These are phyloP conservation scores for Cacoxenus indagator DNA, from an alignment of 2,888 invertebrate genomes.

Conservation along the genomic window DNA sequence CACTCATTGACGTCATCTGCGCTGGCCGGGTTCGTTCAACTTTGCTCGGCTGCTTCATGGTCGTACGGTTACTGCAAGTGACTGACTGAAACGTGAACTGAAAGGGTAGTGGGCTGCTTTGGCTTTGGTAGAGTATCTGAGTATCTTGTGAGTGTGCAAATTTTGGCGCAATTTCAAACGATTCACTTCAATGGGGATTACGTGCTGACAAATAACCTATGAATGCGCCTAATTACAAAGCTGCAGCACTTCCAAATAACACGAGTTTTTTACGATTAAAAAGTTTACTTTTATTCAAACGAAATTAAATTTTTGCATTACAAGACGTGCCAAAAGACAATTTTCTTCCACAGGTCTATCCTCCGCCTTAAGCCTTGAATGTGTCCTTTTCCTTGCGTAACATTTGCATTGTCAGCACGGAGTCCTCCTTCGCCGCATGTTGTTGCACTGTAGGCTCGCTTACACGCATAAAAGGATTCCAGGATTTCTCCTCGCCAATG, in stretches of 20 bases:
- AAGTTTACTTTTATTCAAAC: too few relatives aligned
- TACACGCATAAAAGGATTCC: slow-evolving; percentile 97
- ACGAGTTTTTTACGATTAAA: too few relatives aligned
- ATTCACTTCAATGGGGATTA: neutral
- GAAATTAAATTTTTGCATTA: too few relatives aligned
- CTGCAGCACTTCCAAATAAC: too few relatives aligned
- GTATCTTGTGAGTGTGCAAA: slow-evolving; percentile 27
- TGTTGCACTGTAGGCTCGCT: slow-evolving; percentile 76
- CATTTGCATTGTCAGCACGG: slow-evolving; percentile 82
- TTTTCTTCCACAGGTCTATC: too few relatives aligned
- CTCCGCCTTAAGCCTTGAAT: too few relatives aligned
- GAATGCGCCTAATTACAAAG: too few relatives aligned
- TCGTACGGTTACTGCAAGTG: slow-evolving; percentile 31
- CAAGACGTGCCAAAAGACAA: too few relatives aligned
- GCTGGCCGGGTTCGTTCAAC: slow-evolving; percentile 55
- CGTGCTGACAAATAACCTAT: too few relatives aligned
- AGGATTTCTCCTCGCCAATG: slow-evolving; percentile 87
- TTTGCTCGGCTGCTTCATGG: slow-evolving; percentile 47
- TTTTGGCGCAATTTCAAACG: neutral
- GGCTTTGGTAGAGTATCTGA: slow-evolving; percentile 17
- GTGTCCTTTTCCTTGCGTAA: slow-evolving; percentile 86
- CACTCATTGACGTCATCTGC: slow-evolving; percentile 62
- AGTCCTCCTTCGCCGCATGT: slow-evolving; percentile 75
- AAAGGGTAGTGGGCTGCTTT: neutral
- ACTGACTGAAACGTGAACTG: neutral